Percentiles rank a stretch among this genome's conserved stretches.
phyloP scores from a whole-genome alignment of 2,113 vertebrate species.

The Eptatretus burgeri region DNA sequence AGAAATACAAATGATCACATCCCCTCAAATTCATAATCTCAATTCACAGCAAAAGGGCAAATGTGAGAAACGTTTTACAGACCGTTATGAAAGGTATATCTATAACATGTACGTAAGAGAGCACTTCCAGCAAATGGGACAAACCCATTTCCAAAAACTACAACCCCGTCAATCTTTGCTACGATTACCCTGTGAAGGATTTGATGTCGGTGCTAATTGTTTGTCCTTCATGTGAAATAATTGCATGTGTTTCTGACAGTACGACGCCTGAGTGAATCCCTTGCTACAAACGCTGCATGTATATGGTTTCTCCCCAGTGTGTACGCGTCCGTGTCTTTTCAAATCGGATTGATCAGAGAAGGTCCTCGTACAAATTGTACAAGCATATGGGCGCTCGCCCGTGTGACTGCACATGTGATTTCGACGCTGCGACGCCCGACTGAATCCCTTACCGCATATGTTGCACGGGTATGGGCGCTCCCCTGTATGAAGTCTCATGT shows the following conservation, averaged over 20 bases:
- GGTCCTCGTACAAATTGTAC: background rate
- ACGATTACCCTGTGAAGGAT: too few species aligned
- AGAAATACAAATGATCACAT: too few species aligned
- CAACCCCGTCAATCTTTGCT: too few species aligned
- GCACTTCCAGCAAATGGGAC: too few species aligned
- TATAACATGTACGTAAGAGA: too few species aligned
- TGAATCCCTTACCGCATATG: conserved; percentile 1
- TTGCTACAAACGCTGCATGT: background rate
- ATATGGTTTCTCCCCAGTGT: background rate
- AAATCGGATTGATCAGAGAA: background rate
- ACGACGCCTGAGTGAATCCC: background rate
- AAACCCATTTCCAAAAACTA: too few species aligned
- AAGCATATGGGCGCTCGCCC: background rate
- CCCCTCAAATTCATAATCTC: too few species aligned
- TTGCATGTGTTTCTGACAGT: background rate
- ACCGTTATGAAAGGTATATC: too few species aligned
- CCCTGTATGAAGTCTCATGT: conserved; percentile 1
- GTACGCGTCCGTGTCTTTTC: background rate
- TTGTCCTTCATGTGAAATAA: too few species aligned
- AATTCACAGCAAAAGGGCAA: too few species aligned
- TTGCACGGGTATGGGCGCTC: conserved; percentile 4
- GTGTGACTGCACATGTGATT: conserved; percentile 8
- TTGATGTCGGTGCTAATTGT: too few species aligned
- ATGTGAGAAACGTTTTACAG: too few species aligned
- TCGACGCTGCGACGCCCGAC: background rate